Evolutionary conservation across 2,888 invertebrate genomes (phyloP).

Genomic region (Phyllotreta cruciferae): DNA sequence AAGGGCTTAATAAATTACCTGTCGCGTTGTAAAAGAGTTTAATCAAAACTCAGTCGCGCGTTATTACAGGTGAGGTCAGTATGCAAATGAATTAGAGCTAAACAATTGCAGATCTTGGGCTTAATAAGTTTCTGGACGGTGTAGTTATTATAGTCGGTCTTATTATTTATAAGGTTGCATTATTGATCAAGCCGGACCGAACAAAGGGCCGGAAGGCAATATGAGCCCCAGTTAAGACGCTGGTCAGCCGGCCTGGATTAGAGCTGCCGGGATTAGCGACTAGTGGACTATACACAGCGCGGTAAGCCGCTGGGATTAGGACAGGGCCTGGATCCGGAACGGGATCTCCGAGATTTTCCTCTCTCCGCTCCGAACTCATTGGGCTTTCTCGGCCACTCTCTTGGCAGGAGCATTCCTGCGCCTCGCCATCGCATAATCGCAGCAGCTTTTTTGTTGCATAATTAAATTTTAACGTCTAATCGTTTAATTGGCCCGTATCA

Average conservation of each 20-base stretch:
- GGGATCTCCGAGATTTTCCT: slow-evolving; percentile 60
- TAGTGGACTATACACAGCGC: slow-evolving; percentile 61
- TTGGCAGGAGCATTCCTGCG: slow-evolving; percentile 1
- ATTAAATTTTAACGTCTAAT: too few species aligned
- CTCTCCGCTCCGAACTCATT: slow-evolving; percentile 29
- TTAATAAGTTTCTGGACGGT: slow-evolving; percentile 36
- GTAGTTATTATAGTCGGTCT: slow-evolving; percentile 54
- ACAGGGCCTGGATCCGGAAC: slow-evolving; percentile 57
- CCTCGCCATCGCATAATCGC: too few species aligned
- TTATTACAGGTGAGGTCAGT: slow-evolving; percentile 24
- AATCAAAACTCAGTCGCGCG: slow-evolving; percentile 15
- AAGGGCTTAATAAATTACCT: neutral
- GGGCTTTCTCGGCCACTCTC: slow-evolving; percentile 16
- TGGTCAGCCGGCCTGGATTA: slow-evolving; percentile 62
- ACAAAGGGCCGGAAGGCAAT: slow-evolving; percentile 62
- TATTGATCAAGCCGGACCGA: slow-evolving; percentile 59
- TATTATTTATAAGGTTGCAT: slow-evolving; percentile 63
- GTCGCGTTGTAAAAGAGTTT: too few species aligned
- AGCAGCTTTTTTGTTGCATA: too few species aligned
- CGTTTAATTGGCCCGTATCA: slow-evolving; percentile 1
- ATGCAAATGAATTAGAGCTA: slow-evolving; percentile 30
- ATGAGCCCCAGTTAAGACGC: slow-evolving; percentile 62
- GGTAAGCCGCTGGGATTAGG: slow-evolving; percentile 62
- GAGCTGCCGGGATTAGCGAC: slow-evolving; percentile 61
- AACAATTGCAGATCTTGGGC: slow-evolving; percentile 29